Evolutionary conservation across 2,113 vertebrate genomes (phyloP).

Genomic region (Morone saxatilis): DNA sequence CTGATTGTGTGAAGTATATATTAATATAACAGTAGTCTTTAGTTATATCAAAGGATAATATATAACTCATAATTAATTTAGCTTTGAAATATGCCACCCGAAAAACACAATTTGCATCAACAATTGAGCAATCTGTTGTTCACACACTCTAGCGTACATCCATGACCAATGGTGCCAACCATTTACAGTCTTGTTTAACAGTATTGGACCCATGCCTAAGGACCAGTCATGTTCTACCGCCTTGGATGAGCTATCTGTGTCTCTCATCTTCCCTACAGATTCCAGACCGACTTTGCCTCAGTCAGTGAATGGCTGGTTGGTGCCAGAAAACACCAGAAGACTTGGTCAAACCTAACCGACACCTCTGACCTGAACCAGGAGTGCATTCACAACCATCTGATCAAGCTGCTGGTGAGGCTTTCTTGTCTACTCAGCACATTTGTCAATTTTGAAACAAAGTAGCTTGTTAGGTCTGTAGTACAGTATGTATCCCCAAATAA

Average conservation of each 20-base stretch:
- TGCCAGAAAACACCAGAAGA: conserved; percentile 85
- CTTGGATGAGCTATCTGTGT: not conserved
- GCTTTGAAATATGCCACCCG: too few relatives aligned
- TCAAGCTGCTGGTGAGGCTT: conserved; percentile 87
- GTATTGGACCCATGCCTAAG: conserved; percentile 10
- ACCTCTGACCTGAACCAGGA: conserved; percentile 82
- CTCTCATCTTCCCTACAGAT: conserved; percentile 82
- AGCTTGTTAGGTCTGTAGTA: too few relatives aligned
- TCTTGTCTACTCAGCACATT: not conserved
- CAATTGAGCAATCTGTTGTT: not conserved
- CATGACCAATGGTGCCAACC: not conserved
- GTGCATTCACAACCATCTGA: conserved; percentile 81
- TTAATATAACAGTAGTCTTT: not conserved
- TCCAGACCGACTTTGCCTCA: conserved; percentile 82
- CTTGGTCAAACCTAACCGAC: conserved; percentile 85
- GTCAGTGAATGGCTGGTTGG: conserved; percentile 87
- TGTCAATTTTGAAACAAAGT: too few relatives aligned
- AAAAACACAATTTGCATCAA: too few relatives aligned
- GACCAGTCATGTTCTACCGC: too few relatives aligned
- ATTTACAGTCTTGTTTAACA: not conserved
- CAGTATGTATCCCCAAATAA: too few relatives aligned
- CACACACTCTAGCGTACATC: not conserved
- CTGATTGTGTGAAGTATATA: not conserved
- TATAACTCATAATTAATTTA: too few relatives aligned
- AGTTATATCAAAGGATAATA: not conserved